Evolutionary conservation across 2,113 vertebrate species (phyloP).

Genomic region (Cyrtonyx montezumae): DNA sequence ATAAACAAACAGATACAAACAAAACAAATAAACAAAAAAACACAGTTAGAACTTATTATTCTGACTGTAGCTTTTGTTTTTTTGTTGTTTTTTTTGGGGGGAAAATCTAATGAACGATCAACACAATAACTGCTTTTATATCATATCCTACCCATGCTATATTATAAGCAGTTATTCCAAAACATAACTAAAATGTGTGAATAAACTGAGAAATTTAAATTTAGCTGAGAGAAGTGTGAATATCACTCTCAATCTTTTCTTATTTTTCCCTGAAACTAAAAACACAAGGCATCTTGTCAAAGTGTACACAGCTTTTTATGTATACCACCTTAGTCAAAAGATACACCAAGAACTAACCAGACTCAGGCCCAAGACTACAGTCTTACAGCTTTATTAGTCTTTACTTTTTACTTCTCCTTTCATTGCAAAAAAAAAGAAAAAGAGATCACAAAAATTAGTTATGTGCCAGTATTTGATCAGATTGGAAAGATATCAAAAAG

Average conservation of each 20-base stretch:
- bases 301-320: background rate
- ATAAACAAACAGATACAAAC: background rate
- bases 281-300: background rate
- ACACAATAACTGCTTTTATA: slow-evolving; percentile 18
- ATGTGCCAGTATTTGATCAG: background rate
- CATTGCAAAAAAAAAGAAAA: background rate
- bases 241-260: background rate
- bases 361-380: accelerated
- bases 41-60: slow-evolving; percentile 57
- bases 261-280: background rate
- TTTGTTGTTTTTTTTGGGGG: background rate
- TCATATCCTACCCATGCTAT: background rate
- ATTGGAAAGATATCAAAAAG: background rate
- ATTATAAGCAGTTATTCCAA: slow-evolving; percentile 10
- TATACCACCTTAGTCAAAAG: background rate
- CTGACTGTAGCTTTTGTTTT: slow-evolving; percentile 41
- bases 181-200: slow-evolving; percentile 21
- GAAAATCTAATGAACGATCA: slow-evolving; percentile 46
- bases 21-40: slow-evolving; percentile 47
- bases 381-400: accelerated
- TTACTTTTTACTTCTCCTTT: too few relatives aligned
- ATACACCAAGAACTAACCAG: background rate
- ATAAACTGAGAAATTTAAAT: background rate
- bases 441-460: background rate
- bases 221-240: background rate